These are phyloP conservation scores for Varroa destructor DNA, from an alignment of 1,140 invertebrate genomes.

Conservation along the genomic window DNA sequence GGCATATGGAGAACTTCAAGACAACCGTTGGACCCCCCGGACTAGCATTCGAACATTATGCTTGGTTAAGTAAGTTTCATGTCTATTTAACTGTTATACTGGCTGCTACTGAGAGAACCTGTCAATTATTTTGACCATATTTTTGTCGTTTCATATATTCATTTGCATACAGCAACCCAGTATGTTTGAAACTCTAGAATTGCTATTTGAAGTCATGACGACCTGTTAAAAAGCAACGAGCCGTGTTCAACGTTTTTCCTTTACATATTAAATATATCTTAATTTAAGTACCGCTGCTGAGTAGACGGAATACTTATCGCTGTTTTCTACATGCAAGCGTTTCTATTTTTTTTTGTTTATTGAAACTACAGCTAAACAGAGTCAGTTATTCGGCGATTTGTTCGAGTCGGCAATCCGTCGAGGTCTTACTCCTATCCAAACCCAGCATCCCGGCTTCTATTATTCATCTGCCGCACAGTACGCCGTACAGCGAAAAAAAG, in stretches of 20 bases:
- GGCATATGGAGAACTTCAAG: conserved; percentile 77
- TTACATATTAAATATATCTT: no score
- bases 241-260: no score
- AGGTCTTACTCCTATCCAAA: conserved; percentile 75
- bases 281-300: no score
- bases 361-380: conserved; percentile 38
- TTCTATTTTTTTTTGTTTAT: no score
- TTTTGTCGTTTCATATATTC: conserved; percentile 11
- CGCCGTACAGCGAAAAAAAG: conserved; percentile 58
- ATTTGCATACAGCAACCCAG: no score
- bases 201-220: no score
- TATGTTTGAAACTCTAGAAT: no score
- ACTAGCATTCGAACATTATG: conserved; percentile 81
- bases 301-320: no score
- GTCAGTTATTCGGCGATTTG: conserved; percentile 65
- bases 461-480: conserved; percentile 83
- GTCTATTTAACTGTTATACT: neutral
- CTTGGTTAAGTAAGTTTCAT: conserved; percentile 70
- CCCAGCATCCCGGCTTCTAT: conserved; percentile 91
- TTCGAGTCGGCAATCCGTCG: conserved; percentile 85
- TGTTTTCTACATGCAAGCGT: no score
- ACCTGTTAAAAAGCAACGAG: no score
- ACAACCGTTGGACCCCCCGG: conserved; percentile 59
- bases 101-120: no score
- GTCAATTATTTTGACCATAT: conserved; percentile 21